Evolutionary conservation across 2,797 vertebrate genomes (phyloP).

Genomic region (Gastrophryne carolinensis): DNA sequence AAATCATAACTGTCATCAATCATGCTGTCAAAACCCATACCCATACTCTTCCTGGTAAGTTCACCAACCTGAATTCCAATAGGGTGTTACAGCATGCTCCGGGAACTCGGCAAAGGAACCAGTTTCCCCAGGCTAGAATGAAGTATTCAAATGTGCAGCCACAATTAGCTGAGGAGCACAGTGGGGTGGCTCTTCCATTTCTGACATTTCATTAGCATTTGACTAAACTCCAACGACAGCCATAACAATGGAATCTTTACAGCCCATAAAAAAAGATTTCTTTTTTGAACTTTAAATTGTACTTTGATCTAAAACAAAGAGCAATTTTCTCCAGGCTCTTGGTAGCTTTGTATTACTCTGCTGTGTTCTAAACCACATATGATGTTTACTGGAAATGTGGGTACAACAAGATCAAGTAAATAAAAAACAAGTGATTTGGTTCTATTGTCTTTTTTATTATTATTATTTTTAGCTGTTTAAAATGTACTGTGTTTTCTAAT

Average conservation of each 20-base stretch:
- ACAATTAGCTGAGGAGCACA: slow-evolving; percentile 51
- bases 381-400: not conserved
- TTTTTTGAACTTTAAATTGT: slow-evolving; percentile 52
- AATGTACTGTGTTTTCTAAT: not conserved
- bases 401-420: slow-evolving; percentile 6
- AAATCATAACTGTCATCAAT: slow-evolving; percentile 32
- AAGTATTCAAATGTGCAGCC: slow-evolving; percentile 57
- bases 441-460: slow-evolving; percentile 12
- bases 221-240: slow-evolving; percentile 53
- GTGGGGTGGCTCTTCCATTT: slow-evolving; percentile 53
- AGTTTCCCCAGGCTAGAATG: slow-evolving; percentile 50
- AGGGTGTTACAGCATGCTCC: slow-evolving; percentile 43
- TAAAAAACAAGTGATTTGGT: slow-evolving; percentile 23
- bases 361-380: not conserved
- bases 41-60: slow-evolving; percentile 37
- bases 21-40: slow-evolving; percentile 41
- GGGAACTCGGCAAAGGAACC: slow-evolving; percentile 50
- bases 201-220: slow-evolving; percentile 56
- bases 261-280: slow-evolving; percentile 43
- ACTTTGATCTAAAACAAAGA: slow-evolving; percentile 52
- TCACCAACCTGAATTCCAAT: slow-evolving; percentile 48
- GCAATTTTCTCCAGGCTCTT: not conserved
- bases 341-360: not conserved
- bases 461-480: slow-evolving; percentile 18
- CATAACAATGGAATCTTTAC: slow-evolving; percentile 57